Base-by-base conservation (phyloP, 2,888 invertebrate genomes). In the Rhingia campestris region DNA sequence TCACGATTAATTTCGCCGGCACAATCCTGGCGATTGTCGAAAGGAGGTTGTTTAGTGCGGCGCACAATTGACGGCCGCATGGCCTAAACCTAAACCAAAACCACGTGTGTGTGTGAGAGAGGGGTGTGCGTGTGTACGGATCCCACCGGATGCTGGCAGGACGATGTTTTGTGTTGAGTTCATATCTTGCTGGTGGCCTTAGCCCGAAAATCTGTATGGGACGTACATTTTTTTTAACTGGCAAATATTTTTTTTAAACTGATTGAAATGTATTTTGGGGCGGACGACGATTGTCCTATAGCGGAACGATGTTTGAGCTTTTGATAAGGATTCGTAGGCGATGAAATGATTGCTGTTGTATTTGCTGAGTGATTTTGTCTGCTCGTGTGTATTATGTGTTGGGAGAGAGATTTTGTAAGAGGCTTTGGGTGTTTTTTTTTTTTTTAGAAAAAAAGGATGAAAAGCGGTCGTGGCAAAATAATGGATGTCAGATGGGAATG, bases 1-100 rank as follows among this genome's bases (percentile, higher is more conserved):
- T 84, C 80, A 84, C 84, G 84, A 84, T 84, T 84, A 84, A 84
- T 84, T 84, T 84, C 84, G 84, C 80, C 37, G 74, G 69, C 80
- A 84, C 80, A 84, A 84, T 84, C 74, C 74, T 7, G 61, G 10
- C 69, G 74, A 74, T 74, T 84, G 80, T 84, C 64, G 61, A 80
- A 80, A 69, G 72, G 74, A 80, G 66, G 70, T 74, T 84, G 82
- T 63, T 72, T 73, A 72, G 79, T 73, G 75, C 70, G 79, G 56
- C 67, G 73, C 82, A 66, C 79, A 67, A 82, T 79, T 56, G 72
- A 73, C 79, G 56, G 56, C 30, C 33, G 56, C 35, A 53, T 56
- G 64, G 58, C 2, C 14, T 7, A 14, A 14, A n/a, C 35, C 32
- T n/a, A 41, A 10, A 10, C 9, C 58, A 22, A 14, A 37, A n/a